Conservation (phyloP, 37 sponge, comb jelly and placozoan species). For the Amphimedon queenslandica region DNA sequence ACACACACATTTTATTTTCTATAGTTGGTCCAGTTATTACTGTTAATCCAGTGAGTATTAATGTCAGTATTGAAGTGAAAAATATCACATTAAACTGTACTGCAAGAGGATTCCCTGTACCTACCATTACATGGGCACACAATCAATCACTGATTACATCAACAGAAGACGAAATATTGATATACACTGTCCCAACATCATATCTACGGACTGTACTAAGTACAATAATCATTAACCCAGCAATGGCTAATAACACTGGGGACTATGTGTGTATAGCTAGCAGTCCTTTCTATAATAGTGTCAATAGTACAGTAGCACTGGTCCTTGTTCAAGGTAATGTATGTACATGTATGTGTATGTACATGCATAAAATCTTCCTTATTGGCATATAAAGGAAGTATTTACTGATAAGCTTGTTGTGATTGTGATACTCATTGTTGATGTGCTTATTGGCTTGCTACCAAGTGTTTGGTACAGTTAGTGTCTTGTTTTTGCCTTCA, state of each 20-base stretch:
- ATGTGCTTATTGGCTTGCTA: not conserved
- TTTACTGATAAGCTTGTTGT: not conserved
- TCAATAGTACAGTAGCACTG: constrained; percentile 5
- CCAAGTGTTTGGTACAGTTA: too few relatives aligned
- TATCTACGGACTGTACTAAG: not conserved
- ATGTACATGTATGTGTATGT: too few relatives aligned
- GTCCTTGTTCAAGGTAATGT: constrained; percentile 59
- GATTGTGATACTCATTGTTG: not conserved
- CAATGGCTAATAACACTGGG: constrained; percentile 44
- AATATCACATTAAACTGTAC: constrained; percentile 24
- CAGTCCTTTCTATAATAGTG: not conserved
- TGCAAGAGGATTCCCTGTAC: constrained; percentile 46
- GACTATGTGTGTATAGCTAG: constrained; percentile 31
- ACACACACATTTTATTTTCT: not conserved
- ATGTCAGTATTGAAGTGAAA: constrained; percentile 4
- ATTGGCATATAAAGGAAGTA: not conserved
- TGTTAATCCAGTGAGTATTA: not conserved
- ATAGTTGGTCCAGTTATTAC: constrained; percentile 29
- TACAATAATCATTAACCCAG: constrained; percentile 20
- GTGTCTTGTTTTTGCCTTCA: too few relatives aligned
- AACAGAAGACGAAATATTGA: not conserved
- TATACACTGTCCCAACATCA: not conserved
- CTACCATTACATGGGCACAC: constrained; percentile 42
- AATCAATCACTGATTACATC: constrained; percentile 18
- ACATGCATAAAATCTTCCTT: not conserved